Base-by-base conservation (phyloP, 2,797 vertebrate species). In the Syngnathus rostellatus region DNA sequence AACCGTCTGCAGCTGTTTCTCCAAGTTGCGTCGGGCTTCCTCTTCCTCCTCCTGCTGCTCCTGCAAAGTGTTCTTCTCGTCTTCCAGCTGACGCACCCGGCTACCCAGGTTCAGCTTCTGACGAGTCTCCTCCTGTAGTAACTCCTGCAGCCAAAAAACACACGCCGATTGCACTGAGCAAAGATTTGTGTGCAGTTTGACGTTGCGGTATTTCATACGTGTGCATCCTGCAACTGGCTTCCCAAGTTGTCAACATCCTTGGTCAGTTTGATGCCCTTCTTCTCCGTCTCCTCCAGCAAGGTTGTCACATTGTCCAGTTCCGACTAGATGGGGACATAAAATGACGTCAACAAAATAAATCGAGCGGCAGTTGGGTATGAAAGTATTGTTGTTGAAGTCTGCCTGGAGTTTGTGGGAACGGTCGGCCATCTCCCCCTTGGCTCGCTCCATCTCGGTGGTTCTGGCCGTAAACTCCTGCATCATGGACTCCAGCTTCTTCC, bases 41-140 rank as follows among this genome's bases (percentile, higher is more conserved):
- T 98, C 97, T 0, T 98, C 97, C 68, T 99, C 97, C 76, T 99
- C 97, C 87, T 98, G 97, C 89, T 98, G 96, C 86, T 99, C 97
- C 68, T 93, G 90, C 66, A 99, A 87, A 63, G 90, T 91, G 87
- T 82, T 95, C 87, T 94, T 98, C 54, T 99, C 97, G 66, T 94
- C 94, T 68, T 99, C 97, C 78, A 99, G 91, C 84, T 99, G 97
- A 59, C 96, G 93, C 63, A 98, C 94, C 41, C 94, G 92, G 60
- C 93, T 92, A 84, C 97, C 96, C 68, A 98, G 87, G 86, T 98
- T 95, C 64, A 99, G 91, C 68, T 99, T 99, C 82, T 99, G 97
- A n/a, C 96, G 93, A 0, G 97, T 98, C 77, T 99, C 97, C 67
- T 99, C 97, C 87, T 98, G 95, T 43, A 96, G 94, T 65, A 96